These are phyloP conservation scores for Pomacea maculata DNA, from an alignment of 1,140 invertebrate species.

Conservation along the genomic window DNA sequence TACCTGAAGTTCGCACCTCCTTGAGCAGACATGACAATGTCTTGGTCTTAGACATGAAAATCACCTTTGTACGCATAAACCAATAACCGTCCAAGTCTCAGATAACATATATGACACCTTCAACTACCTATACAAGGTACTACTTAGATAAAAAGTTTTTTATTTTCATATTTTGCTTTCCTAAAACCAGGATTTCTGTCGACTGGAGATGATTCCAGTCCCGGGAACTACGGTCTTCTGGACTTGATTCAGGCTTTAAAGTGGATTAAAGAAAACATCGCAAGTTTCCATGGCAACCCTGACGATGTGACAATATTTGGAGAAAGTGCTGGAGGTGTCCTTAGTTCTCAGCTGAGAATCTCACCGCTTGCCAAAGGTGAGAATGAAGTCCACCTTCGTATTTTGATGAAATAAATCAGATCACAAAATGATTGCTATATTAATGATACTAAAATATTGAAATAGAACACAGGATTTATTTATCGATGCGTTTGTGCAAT, in stretches of 20 bases:
- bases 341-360: conserved; percentile 44
- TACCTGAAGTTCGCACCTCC: no score
- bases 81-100: no score
- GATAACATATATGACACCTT: no score
- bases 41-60: no score
- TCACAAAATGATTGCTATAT: neutral
- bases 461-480: no score
- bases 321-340: conserved; percentile 82
- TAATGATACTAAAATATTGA: neutral
- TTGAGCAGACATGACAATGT: no score
- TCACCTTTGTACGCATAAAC: no score
- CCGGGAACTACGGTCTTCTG: conserved; percentile 93
- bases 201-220: conserved; percentile 90
- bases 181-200: conserved; percentile 83
- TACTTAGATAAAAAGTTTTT: conserved; percentile 25
- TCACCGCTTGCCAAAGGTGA: conserved; percentile 38
- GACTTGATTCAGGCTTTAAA: conserved; percentile 89
- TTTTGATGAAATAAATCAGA: no score
- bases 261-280: conserved; percentile 91
- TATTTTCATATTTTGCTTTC: conserved; percentile 68
- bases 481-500: neutral
- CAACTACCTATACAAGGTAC: no score
- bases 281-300: conserved; percentile 87
- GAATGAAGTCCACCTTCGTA: neutral
- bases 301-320: conserved; percentile 89